phyloP scores from a whole-genome alignment of 2,888 invertebrate species.

The Actias luna region DNA sequence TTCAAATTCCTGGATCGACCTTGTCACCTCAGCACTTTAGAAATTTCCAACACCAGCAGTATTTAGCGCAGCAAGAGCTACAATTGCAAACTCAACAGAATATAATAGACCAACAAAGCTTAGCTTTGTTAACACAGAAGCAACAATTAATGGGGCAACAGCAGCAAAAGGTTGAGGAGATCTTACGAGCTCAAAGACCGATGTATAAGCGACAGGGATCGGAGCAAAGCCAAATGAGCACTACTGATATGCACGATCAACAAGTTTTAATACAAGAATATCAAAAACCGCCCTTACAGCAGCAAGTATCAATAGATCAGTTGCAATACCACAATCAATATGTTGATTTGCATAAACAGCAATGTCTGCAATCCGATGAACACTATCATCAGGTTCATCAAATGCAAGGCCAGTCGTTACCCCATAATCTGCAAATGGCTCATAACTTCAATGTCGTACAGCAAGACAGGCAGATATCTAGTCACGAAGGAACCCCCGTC shows the following conservation, averaged over 20 bases:
- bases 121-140: slow-evolving; percentile 76
- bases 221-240: slow-evolving; percentile 71
- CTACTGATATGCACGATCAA: slow-evolving; percentile 62
- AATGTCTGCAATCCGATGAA: slow-evolving; percentile 60
- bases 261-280: slow-evolving; percentile 56
- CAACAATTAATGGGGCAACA: slow-evolving; percentile 79
- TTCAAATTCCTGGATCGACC: slow-evolving; percentile 73
- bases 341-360: slow-evolving; percentile 55
- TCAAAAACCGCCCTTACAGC: slow-evolving; percentile 57
- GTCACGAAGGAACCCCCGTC: slow-evolving; percentile 78
- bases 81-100: slow-evolving; percentile 80
- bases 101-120: slow-evolving; percentile 79
- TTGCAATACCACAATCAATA: slow-evolving; percentile 59
- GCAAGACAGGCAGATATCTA: slow-evolving; percentile 76
- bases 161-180: slow-evolving; percentile 73
- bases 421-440: slow-evolving; percentile 63
- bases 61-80: slow-evolving; percentile 75
- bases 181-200: slow-evolving; percentile 62
- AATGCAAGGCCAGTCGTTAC: slow-evolving; percentile 73
- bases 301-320: slow-evolving; percentile 70
- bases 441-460: slow-evolving; percentile 65
- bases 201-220: slow-evolving; percentile 71
- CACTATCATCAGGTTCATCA: slow-evolving; percentile 60
- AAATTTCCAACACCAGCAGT: slow-evolving; percentile 75
- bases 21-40: slow-evolving; percentile 70